Conservation (phyloP, 2,113 vertebrate genomes). For the Cairina moschata region DNA sequence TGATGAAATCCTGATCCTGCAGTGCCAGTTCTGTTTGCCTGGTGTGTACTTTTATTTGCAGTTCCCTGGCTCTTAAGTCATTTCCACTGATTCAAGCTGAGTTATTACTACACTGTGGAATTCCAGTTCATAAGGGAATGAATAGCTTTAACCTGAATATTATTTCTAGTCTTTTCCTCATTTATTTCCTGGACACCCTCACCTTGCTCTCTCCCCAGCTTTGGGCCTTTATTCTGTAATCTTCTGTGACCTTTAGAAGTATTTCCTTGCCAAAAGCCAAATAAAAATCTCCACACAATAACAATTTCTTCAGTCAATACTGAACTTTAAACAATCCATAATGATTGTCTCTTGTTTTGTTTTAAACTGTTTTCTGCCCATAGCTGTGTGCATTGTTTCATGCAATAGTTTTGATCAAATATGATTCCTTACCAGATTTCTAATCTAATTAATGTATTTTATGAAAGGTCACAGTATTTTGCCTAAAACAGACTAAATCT, state of each 20-base stretch:
- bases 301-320: neutral
- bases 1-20: slow-evolving; percentile 22
- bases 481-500: neutral
- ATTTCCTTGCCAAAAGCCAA: neutral
- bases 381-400: neutral
- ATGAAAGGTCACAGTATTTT: neutral
- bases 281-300: neutral
- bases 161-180: neutral
- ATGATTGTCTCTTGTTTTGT: neutral
- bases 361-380: neutral
- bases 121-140: neutral
- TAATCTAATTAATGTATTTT: neutral
- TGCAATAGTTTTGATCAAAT: neutral
- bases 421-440: neutral
- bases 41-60: neutral
- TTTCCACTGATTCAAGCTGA: neutral
- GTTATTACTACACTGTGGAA: neutral
- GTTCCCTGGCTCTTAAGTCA: neutral
- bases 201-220: neutral
- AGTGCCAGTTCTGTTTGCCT: neutral
- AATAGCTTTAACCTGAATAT: neutral
- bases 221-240: neutral
- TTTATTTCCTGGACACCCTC: neutral
- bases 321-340: neutral
- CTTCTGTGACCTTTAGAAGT: neutral